Percentiles rank a stretch among this genome's conserved stretches.
These are phyloP conservation scores for Regulus satrapa DNA, from an alignment of 2,113 vertebrate genomes.

Conservation along the genomic window DNA sequence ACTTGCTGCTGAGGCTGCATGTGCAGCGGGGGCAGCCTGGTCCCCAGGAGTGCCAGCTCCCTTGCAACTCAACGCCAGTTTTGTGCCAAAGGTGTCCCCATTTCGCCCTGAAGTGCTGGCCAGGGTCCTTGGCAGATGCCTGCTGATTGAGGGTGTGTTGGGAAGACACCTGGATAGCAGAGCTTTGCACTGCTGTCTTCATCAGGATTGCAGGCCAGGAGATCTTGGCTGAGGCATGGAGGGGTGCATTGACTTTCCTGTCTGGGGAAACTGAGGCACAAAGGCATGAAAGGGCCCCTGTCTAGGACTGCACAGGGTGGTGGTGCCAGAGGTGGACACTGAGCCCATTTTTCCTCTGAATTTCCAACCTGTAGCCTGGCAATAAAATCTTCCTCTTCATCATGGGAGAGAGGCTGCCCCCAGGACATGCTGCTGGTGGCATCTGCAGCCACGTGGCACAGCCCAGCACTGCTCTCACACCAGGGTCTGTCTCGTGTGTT, in stretches of 20 bases:
- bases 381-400: background rate
- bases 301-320: background rate
- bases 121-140: background rate
- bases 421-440: background rate
- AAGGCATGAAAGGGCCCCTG: background rate
- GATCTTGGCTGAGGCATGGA: rapidly evolving
- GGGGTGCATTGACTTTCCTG: background rate
- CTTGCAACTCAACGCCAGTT: rapidly evolving
- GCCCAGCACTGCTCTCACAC: background rate
- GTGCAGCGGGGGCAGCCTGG: background rate
- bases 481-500: background rate
- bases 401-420: background rate
- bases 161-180: background rate
- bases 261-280: background rate
- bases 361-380: background rate
- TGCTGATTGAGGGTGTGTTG: rapidly evolving
- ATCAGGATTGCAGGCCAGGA: background rate
- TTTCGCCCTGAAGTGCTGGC: background rate
- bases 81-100: background rate
- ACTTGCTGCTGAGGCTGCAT: background rate
- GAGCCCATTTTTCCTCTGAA: background rate
- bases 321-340: background rate
- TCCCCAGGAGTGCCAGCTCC: background rate
- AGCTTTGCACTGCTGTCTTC: background rate
- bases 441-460: background rate